These are phyloP conservation scores for Ophioderma brevispina DNA, from an alignment of 35 echinoderm and acorn worm species.

Conservation along the genomic window DNA sequence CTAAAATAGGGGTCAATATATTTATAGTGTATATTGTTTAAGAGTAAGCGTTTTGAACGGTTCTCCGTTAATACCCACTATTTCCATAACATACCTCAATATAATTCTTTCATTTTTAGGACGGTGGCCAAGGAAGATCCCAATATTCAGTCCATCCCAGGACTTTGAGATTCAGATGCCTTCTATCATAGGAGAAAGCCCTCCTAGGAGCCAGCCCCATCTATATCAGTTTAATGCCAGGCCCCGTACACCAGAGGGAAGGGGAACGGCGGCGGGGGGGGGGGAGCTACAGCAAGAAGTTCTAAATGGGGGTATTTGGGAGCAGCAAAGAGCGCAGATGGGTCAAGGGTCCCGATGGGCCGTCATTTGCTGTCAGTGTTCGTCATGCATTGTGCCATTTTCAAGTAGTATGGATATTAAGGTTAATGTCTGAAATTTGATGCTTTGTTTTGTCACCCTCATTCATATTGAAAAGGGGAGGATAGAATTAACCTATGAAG, in stretches of 20 bases:
- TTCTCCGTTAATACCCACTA: too few relatives aligned
- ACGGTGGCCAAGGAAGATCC: too few relatives aligned
- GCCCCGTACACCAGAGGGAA: neutral
- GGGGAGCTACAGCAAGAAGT: neutral
- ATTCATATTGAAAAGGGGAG: too few relatives aligned
- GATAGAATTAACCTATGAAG: too few relatives aligned
- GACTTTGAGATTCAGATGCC: constrained; percentile 98
- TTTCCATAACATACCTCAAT: too few relatives aligned
- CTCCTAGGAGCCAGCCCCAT: constrained; percentile 25
- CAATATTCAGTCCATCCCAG: constrained; percentile 89
- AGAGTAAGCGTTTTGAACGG: too few relatives aligned
- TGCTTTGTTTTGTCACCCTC: too few relatives aligned
- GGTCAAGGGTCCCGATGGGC: constrained; percentile 12
- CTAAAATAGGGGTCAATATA: too few relatives aligned
- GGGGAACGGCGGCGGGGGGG: neutral
- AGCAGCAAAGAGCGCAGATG: neutral
- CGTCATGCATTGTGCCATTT: constrained; percentile 89
- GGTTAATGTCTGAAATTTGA: too few relatives aligned
- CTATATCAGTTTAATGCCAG: neutral
- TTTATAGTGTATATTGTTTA: too few relatives aligned
- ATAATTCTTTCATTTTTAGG: too few relatives aligned
- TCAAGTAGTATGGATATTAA: constrained; percentile 32
- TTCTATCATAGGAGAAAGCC: constrained; percentile 92
- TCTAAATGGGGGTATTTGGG: neutral
- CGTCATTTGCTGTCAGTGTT: constrained; percentile 78